A percentile compares a stretch with the other conserved stretches of the same genome.
Conservation (phyloP, 2,113 vertebrate genomes). For the Rhinoptilus africanus region DNA sequence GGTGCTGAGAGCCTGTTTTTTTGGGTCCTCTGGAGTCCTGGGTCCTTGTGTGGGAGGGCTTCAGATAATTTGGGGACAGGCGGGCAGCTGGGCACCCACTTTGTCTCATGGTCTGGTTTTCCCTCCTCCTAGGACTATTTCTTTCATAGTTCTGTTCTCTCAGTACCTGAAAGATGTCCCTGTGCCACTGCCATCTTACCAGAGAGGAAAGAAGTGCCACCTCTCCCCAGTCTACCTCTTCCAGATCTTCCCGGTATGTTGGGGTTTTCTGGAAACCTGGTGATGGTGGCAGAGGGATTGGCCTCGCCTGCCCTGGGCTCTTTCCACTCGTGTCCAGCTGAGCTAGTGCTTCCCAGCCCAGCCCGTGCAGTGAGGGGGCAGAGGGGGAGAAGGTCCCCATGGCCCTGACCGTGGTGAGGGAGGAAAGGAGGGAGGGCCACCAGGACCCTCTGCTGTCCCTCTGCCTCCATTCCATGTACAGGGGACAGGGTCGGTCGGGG, state of each 20-base stretch:
- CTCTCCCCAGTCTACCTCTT: constrained; percentile 81
- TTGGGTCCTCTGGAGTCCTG: background rate
- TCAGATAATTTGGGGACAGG: background rate
- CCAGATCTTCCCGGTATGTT: constrained; percentile 91
- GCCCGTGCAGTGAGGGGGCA: accelerated
- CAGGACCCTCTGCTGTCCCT: background rate
- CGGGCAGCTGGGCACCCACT: background rate
- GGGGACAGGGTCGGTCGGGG: background rate
- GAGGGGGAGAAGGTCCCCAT: background rate
- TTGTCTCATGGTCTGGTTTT: background rate
- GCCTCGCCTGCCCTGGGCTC: background rate
- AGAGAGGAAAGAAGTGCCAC: constrained; percentile 77
- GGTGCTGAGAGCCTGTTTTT: background rate
- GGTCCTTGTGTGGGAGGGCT: background rate
- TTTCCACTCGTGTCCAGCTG: accelerated
- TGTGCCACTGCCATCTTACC: constrained; percentile 80
- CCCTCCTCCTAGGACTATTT: constrained; percentile 80
- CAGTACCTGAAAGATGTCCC: constrained; percentile 89
- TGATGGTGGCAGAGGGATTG: background rate
- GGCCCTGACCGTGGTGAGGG: background rate
- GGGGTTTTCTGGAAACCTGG: background rate
- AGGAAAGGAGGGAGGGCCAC: background rate
- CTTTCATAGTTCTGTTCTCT: constrained; percentile 91
- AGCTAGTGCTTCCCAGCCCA: background rate
- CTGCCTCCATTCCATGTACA: background rate